These are phyloP conservation scores for Halichondria panicea DNA, from an alignment of 37 sponge, comb jelly and placozoan genomes.

Conservation along the genomic window DNA sequence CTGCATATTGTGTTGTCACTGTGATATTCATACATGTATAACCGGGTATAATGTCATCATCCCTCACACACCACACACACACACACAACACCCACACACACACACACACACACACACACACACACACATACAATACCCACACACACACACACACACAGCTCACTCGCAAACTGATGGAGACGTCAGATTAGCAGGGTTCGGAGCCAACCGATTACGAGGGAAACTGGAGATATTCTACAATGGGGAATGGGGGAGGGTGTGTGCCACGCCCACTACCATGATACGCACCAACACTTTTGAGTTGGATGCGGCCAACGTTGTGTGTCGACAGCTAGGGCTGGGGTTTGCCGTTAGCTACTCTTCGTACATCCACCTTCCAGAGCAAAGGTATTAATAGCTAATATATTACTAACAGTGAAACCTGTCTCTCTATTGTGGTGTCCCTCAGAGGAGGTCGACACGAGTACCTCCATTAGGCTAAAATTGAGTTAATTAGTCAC, in stretches of 20 bases:
- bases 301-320: conserved; percentile 17
- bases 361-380: neutral
- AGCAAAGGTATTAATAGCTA: neutral
- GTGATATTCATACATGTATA: no score
- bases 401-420: neutral
- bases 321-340: conserved; percentile 53
- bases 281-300: no score
- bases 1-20: no score
- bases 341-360: conserved; percentile 24
- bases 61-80: no score
- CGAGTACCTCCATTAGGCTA: no score
- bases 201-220: neutral
- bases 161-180: neutral
- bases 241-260: neutral
- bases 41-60: no score
- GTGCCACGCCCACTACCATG: neutral
- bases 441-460: no score
- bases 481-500: no score
- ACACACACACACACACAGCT: conserved; percentile 1
- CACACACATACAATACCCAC: no score
- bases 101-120: conserved; percentile 3
- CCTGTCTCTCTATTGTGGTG: neutral
- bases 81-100: no score
- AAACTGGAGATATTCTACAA: neutral
- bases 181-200: neutral